Percentiles rank a stretch among this genome's conserved stretches.
Conservation (phyloP, 37 sponge, comb jelly and placozoan species). For the Agelas oroides region DNA sequence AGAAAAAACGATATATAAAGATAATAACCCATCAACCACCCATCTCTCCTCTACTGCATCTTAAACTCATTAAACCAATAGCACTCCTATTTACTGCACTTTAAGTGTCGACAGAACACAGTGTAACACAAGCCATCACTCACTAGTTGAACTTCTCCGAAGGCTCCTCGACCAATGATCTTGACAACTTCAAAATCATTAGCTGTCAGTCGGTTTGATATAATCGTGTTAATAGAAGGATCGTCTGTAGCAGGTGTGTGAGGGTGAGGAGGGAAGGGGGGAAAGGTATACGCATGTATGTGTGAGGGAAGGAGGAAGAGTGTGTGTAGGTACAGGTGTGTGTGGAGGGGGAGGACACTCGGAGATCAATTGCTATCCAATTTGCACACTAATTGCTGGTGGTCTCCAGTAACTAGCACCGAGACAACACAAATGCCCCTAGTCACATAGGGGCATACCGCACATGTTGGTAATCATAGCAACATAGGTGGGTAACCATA, state of each 20-base stretch:
- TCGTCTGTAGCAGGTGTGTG: slow-evolving; percentile 56
- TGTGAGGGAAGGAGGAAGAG: neutral
- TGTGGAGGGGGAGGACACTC: no score
- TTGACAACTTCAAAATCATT: slow-evolving; percentile 84
- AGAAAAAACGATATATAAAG: neutral
- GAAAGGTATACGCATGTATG: neutral
- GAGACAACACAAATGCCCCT: no score
- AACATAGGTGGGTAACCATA: no score
- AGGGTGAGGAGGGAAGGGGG: slow-evolving; percentile 5
- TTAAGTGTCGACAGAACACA: no score
- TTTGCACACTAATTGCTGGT: no score
- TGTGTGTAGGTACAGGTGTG: neutral
- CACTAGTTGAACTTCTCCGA: slow-evolving; percentile 98
- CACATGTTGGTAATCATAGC: no score
- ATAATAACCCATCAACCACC: neutral
- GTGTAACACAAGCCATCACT: slow-evolving; percentile 12
- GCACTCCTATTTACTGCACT: no score
- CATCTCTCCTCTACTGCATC: no score
- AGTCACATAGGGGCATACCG: no score
- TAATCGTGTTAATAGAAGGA: slow-evolving; percentile 44
- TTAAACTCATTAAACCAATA: no score
- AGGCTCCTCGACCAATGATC: slow-evolving; percentile 97
- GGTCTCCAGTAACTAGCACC: no score
- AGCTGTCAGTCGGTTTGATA: slow-evolving; percentile 50
- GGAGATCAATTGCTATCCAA: no score